Base-by-base conservation (phyloP, 2,797 vertebrate species). In the Miichthys miiuy region DNA sequence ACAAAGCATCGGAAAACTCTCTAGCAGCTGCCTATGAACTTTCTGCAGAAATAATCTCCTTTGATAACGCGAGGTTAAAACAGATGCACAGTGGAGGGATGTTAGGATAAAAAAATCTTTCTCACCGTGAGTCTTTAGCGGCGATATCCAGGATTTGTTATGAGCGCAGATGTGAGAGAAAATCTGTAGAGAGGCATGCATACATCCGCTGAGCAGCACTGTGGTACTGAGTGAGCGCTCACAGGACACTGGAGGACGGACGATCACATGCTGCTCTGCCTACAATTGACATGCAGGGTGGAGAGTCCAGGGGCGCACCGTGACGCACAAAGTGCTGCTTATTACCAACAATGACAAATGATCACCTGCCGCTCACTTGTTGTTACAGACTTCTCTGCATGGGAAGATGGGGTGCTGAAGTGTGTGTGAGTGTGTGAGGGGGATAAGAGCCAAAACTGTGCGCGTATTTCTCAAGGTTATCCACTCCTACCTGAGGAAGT, bases 231-330 rank as follows among this genome's bases (percentile, higher is more conserved):
- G 77, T 34, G 79, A 66, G 83, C 79, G 78, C 82, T 78, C 67
- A 27, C 85, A 61, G 90, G 91, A 92, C 87, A 61, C 71, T 79
- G 86, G 85, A 68, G 89, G 90, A 91, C 72, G 71, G 66, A 81
- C 79, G 68, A 86, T 94, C 93, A 94, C 93, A 81, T 86, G 93
- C 88, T 79, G 83, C 88, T 77, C 83, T 78, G 74, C 83, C 86
- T 70, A 27, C 84, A 66, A 79, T 87, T 89, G 74, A 80, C 90
- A 82, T 72, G 79, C 88, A 66, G 88, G 82, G 89, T 63, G 89
- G 87, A 87, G 90, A 80, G 91, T 86, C 57, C 72, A 38, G 50
- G 81, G 54, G 78, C 88, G 79, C 80, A 65, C 85, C 65, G 89
- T 92, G 91, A 94, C 93, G 92, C 93, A 92, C 91, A 44, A 6